phyloP scores from a whole-genome alignment of 2,888 invertebrate genomes.

The Mimachlamys varia region DNA sequence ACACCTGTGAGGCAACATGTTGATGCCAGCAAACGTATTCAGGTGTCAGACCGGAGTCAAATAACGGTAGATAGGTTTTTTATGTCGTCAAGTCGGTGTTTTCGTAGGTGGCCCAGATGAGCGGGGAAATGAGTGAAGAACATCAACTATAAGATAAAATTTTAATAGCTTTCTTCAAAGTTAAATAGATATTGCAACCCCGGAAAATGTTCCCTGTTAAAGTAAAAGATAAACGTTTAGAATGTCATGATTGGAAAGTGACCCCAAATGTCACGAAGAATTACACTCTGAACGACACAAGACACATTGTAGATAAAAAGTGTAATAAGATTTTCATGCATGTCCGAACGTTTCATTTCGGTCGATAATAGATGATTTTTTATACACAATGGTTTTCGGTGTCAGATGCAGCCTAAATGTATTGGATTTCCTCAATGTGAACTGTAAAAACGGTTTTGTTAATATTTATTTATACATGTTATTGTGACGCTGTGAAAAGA shows the following conservation, averaged over 20 bases:
- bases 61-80: constrained; percentile 18
- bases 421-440: background rate
- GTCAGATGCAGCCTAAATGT: background rate
- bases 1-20: background rate
- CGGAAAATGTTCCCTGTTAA: background rate
- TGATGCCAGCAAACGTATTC: background rate
- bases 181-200: constrained; percentile 1
- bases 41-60: background rate
- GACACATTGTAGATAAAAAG: constrained; percentile 9
- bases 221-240: background rate
- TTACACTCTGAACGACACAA: background rate
- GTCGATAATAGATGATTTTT: background rate
- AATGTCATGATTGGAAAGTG: constrained; percentile 26
- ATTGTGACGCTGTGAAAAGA: background rate
- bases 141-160: background rate
- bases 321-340: constrained; percentile 16
- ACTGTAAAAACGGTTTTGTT: constrained; percentile 13
- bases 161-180: background rate
- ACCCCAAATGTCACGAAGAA: background rate
- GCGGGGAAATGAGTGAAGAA: background rate
- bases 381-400: background rate
- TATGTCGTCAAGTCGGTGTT: background rate
- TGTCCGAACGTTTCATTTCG: background rate
- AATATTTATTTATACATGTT: constrained; percentile 19
- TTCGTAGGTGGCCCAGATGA: background rate